phyloP scores from a whole-genome alignment of 2,113 vertebrate genomes.

The Ageneiosus marmoratus region DNA sequence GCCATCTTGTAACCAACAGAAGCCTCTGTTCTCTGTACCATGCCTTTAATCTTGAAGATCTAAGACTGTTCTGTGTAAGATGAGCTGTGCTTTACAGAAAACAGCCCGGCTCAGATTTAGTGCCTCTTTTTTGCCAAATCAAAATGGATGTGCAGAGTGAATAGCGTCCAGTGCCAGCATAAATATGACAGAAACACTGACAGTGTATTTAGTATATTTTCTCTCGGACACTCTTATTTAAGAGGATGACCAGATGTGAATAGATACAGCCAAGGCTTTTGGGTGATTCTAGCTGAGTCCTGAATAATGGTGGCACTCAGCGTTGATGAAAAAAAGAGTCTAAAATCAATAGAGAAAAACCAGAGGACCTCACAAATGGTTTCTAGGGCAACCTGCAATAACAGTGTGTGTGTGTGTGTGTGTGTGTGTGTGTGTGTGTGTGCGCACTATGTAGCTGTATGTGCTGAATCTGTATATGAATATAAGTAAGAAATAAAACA shows the following conservation, averaged over 20 bases:
- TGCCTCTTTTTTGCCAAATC: not conserved
- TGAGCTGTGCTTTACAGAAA: not conserved
- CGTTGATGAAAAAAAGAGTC: conserved; percentile 26
- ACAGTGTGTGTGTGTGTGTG: conserved; percentile 31
- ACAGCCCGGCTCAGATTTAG: not conserved
- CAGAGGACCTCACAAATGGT: conserved; percentile 24
- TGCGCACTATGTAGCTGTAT: not conserved
- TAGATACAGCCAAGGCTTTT: not conserved
- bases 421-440: not conserved
- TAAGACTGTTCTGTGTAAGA: not conserved
- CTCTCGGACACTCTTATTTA: not conserved
- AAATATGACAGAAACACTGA: conserved; percentile 1
- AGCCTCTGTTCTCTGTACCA: not conserved
- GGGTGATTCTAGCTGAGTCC: not conserved
- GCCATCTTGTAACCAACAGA: conserved; percentile 25
- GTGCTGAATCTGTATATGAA: not conserved
- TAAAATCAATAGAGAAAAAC: conserved; percentile 34
- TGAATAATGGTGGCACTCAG: conserved; percentile 16
- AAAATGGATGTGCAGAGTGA: not conserved
- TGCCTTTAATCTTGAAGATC: conserved; percentile 18
- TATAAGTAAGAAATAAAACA: not conserved
- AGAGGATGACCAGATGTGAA: not conserved
- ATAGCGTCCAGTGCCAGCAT: not conserved
- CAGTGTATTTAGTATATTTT: conserved; percentile 1
- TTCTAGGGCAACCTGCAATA: conserved; percentile 45